Percentiles rank a stretch among this genome's conserved stretches.
Conservation (phyloP, 2,797 vertebrate genomes). For the Parambassis ranga region DNA sequence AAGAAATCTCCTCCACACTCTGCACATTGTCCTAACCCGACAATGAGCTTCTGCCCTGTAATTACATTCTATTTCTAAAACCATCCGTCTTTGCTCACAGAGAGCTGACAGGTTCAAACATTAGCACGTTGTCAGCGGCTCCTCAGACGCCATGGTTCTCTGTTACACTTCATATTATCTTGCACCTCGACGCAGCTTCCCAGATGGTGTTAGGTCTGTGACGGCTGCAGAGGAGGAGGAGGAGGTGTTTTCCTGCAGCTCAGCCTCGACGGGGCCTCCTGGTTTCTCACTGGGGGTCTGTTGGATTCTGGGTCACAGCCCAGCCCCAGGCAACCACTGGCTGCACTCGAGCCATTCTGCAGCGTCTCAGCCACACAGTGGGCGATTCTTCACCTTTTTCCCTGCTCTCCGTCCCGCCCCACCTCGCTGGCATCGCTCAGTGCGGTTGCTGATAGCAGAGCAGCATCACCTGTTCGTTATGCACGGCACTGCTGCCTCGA, state of each 20-base stretch:
- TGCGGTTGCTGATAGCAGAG: slow-evolving; percentile 45
- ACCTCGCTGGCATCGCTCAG: slow-evolving; percentile 25
- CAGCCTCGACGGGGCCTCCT: slow-evolving; percentile 42
- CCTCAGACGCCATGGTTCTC: slow-evolving; percentile 54
- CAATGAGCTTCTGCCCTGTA: slow-evolving; percentile 64
- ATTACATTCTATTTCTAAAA: slow-evolving; percentile 70
- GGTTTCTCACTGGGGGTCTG: slow-evolving; percentile 52
- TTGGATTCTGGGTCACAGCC: slow-evolving; percentile 65
- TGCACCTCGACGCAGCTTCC: slow-evolving; percentile 26
- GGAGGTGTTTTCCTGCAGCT: slow-evolving; percentile 56
- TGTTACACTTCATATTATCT: slow-evolving; percentile 59
- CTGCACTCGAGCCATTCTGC: slow-evolving; percentile 39
- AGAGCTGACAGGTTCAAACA: slow-evolving; percentile 71
- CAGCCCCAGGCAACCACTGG: slow-evolving; percentile 55
- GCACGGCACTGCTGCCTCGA: slow-evolving; percentile 45
- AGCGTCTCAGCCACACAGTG: slow-evolving; percentile 32
- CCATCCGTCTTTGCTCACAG: slow-evolving; percentile 62
- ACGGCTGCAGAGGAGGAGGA: slow-evolving; percentile 35
- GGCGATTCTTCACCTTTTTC: slow-evolving; percentile 60
- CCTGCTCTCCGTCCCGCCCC: slow-evolving; percentile 44
- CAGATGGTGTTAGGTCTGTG: slow-evolving; percentile 65
- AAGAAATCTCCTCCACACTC: slow-evolving; percentile 27
- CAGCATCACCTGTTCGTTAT: slow-evolving; percentile 58
- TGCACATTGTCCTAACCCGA: slow-evolving; percentile 56
- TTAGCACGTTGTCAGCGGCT: slow-evolving; percentile 72